phyloP scores from a whole-genome alignment of 2,888 invertebrate genomes.

The Clistopyga incitator region DNA sequence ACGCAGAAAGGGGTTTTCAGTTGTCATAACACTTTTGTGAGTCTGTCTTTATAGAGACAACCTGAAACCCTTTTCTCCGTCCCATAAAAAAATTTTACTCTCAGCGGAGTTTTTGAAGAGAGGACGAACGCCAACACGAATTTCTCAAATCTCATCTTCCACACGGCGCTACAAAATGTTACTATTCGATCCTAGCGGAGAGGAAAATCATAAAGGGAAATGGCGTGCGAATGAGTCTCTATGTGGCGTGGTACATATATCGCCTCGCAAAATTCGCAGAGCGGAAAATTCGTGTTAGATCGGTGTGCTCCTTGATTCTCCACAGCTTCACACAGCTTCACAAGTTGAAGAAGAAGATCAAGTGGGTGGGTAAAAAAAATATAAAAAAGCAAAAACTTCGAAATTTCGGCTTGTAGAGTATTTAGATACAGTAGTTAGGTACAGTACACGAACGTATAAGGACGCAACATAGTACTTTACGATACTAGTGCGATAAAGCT shows the following conservation, averaged over 20 bases:
- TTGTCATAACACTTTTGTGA: too few relatives aligned
- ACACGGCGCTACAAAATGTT: neutral
- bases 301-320: slow-evolving; percentile 16
- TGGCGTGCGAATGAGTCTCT: slow-evolving; percentile 12
- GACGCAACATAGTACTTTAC: too few relatives aligned
- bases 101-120: neutral
- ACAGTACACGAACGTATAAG: too few relatives aligned
- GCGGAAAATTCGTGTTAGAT: slow-evolving; percentile 44
- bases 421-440: too few relatives aligned
- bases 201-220: slow-evolving; percentile 24
- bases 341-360: slow-evolving; percentile 14
- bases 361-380: slow-evolving; percentile 11
- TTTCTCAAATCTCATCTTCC: neutral
- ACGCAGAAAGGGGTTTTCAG: too few relatives aligned
- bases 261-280: neutral
- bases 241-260: neutral
- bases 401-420: too few relatives aligned
- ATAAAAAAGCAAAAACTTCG: neutral
- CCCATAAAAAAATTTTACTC: neutral
- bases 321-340: neutral
- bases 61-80: too few relatives aligned
- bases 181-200: neutral
- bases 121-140: neutral
- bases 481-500: too few relatives aligned
- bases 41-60: too few relatives aligned